Evolutionary conservation across 1,140 invertebrate genomes (phyloP), one percentile per base, ranked within the genome.

Genomic region (Drosophila trapezifrons): DNA sequence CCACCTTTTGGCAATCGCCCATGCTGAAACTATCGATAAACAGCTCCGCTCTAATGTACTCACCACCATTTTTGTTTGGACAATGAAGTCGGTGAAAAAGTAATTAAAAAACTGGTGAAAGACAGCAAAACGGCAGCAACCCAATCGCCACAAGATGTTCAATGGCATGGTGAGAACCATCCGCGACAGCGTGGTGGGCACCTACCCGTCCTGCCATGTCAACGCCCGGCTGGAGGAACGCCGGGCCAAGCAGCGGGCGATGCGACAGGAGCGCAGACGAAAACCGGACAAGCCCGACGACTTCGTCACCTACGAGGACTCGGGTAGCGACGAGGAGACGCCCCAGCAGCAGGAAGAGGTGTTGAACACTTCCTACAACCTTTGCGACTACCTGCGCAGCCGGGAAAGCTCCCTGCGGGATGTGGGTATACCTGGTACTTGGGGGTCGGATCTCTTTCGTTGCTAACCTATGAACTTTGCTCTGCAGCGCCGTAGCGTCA

Each of bases 251-350:
- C 94, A 95, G 56, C 94, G 94, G 86, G 93, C 94, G 46, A 76
- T 95, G 71, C 94, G 94, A 85, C 83, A 95, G 76, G 96, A 97
- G 90, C 94, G 95, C 77, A 93, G 96, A 45, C 92, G 96, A 38
- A 96, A 96, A 84, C 95, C 96, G 2, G 96, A 97, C 65, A 97
- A 97, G 78, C 96, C 96, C 0, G 97, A 97, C 91, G 96, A 97
- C 92, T 97, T 97, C 92, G 96, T 97, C 4, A 96, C 95, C 70
- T 97, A 97, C 84, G 96, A 97, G 52, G 96, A 97, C 67, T 96
- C 96, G 69, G 96, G 97, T 59, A 96, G 96, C 65, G 96, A 97
- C 71, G 95, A 96, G 69, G 96, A 96, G 62, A 95, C 95, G 37
- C 93, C 94, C 3, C 93, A 94, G 42, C 94, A 95, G 81, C 94